Evolutionary conservation across 2,888 invertebrate genomes (phyloP), one percentile per base, ranked within the genome.

Genomic region (Polymixis lichenea): DNA sequence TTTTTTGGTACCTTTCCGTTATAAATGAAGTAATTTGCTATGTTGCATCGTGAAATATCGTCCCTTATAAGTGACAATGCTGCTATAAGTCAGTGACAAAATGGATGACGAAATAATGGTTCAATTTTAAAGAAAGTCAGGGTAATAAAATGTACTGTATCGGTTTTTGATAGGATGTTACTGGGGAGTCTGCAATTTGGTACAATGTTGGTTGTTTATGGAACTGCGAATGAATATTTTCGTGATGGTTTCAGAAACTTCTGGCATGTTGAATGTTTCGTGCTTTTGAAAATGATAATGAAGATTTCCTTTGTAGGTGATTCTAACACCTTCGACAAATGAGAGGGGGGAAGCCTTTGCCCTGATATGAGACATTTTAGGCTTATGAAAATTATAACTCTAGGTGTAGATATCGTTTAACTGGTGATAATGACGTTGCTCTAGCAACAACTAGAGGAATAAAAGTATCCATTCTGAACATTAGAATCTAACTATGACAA

Each of bases 11-110:
- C 56, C 65, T 75, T 75, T 83, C 77, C 82, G 72, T 86, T 84
- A 82, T 77, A 86, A 89, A 90, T 90, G 84, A 88, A 91, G 90
- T 79, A 88, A 91, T 91, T 87, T 75, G 81, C 83, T 82, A 87
- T 83, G 87, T 84, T 80, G 74, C 32, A 51, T 75, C 51, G 64
- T 78, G 82, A 75, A 83, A 88, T 88, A 84, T 83, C 79, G 83
- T 78, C 61, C 91, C 91, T 82, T 90, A 87, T 82, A 89, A 38
- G 89, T 75, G 19, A 87, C 86, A 87, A 87, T 88, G 75, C 78
- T 70, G 70, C 82, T 70, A 86, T 88, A 88, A 82, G 79, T 86
- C 81, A 81, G 80, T 77, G 73, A 72, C 77, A 78, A 67, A 38
- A 74, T 28, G 55, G 66, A 55, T 76, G 75, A 80, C 76, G 80